Conservation (phyloP, 2,888 invertebrate genomes). For the Tryphoninae sp. region DNA sequence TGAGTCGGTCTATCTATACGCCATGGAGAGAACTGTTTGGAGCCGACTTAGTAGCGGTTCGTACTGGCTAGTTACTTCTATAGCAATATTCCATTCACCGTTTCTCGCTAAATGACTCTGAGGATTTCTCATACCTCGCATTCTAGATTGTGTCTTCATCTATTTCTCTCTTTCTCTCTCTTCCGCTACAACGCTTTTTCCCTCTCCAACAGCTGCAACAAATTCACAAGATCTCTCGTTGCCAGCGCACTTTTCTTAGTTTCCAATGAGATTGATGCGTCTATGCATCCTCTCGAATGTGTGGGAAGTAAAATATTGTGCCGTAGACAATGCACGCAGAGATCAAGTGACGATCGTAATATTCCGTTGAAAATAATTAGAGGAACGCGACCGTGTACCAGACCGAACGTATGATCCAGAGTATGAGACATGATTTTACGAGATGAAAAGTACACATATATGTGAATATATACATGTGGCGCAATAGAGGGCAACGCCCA, state of each 20-base stretch:
- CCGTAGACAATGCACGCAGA: slow-evolving; percentile 10
- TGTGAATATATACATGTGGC: slow-evolving; percentile 25
- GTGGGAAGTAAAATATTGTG: slow-evolving; percentile 53
- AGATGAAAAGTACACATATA: slow-evolving; percentile 36
- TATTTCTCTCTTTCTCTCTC: neutral
- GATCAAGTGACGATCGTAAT: slow-evolving; percentile 43
- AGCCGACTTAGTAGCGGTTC: neutral
- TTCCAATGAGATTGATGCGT: slow-evolving; percentile 26
- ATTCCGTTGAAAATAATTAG: slow-evolving; percentile 59
- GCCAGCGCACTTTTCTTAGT: neutral
- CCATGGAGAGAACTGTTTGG: slow-evolving; percentile 22
- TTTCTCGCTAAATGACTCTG: neutral
- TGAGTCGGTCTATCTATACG: slow-evolving; percentile 31
- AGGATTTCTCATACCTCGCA: slow-evolving; percentile 11
- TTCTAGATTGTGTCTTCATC: neutral
- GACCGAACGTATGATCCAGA: slow-evolving; percentile 42
- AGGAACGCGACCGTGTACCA: slow-evolving; percentile 55
- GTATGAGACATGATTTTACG: slow-evolving; percentile 41
- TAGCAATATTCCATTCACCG: slow-evolving; percentile 31
- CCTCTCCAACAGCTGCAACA: neutral
- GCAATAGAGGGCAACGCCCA: slow-evolving; percentile 60
- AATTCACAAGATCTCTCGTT: neutral
- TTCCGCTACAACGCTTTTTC: neutral
- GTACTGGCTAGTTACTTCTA: neutral
- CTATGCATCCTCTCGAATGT: neutral